Evolutionary conservation across 1,140 invertebrate genomes (phyloP).

Genomic region (Pemphigus obesinymphae): DNA sequence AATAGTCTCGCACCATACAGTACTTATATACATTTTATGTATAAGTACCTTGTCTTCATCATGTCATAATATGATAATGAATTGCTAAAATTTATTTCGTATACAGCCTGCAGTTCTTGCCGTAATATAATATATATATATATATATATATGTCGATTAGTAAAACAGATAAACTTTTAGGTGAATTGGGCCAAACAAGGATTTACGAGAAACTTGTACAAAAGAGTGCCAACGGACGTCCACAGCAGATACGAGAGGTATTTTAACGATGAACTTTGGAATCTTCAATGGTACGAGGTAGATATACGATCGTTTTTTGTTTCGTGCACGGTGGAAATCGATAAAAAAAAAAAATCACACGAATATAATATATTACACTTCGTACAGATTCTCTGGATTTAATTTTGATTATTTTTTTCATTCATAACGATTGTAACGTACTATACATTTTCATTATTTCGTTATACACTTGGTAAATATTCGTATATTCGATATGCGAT

Average conservation of each 20-base stretch:
- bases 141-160: constrained; percentile 8
- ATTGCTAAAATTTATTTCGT: neutral
- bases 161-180: constrained; percentile 30
- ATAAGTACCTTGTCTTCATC: neutral
- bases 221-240: constrained; percentile 27
- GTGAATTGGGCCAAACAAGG: constrained; percentile 43
- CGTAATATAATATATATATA: neutral
- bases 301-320: constrained; percentile 47
- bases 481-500: too few relatives aligned
- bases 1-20: too few relatives aligned
- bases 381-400: neutral
- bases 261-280: constrained; percentile 84
- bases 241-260: constrained; percentile 45
- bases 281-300: constrained; percentile 89
- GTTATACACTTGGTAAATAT: too few relatives aligned
- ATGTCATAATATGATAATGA: neutral
- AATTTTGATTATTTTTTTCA: neutral
- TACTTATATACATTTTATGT: too few relatives aligned
- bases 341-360: too few relatives aligned
- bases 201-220: constrained; percentile 37
- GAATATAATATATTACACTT: too few relatives aligned
- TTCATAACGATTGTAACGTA: too few relatives aligned
- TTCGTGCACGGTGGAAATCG: neutral
- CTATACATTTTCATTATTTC: neutral
- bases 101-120: neutral